Evolutionary conservation across 1,140 invertebrate species (phyloP), one percentile per base, ranked within the genome.

Genomic region (Lethocerus indicus): DNA sequence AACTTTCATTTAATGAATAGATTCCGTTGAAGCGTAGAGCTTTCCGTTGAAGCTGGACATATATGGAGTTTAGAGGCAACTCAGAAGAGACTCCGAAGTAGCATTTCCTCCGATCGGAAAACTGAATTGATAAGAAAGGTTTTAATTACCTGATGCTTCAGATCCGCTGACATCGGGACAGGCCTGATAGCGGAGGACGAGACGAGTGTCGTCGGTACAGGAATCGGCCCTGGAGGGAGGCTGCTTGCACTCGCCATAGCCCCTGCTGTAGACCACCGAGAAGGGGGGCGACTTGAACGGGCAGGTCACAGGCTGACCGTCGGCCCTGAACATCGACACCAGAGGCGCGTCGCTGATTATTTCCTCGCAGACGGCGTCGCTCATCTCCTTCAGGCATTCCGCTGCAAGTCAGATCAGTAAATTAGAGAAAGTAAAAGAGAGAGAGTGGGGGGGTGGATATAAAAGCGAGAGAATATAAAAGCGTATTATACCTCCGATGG

Each of bases 171-270:
- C 78, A 64, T 93, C 88, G 0, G 87, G 84, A 65, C 89, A 94
- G 16, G 88, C 88, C 69, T 92, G 87, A 63, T 90, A 93, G 61
- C 79, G 79, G 56, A 94, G 75, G 37, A 92, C 69, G 14, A 88
- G 65, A 44, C 80, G 69, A 1, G 78, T 83, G 55, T 86, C 77
- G 58, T 88, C 82, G 1, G 82, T 87, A 61, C 85, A 90, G 49
- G 81, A 77, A 60, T 88, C 83, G 13, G 83, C 80, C 29, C 74
- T 78, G 14, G 83, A 87, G 16, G 74, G 70, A 1, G 86, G 85
- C n/a, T 36, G 55, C 52, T 67, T 73, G 64, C 86, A 89, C 54
- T 86, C 77, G 1, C 77, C 79, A 21, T 79, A 73, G 3, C 83
- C 83, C 27, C 74, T 64, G 60, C 82, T 85, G 62, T 89, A 89